Evolutionary conservation across 64 coral and sea anemone species (phyloP).

Genomic region (Pocillopora verrucosa): DNA sequence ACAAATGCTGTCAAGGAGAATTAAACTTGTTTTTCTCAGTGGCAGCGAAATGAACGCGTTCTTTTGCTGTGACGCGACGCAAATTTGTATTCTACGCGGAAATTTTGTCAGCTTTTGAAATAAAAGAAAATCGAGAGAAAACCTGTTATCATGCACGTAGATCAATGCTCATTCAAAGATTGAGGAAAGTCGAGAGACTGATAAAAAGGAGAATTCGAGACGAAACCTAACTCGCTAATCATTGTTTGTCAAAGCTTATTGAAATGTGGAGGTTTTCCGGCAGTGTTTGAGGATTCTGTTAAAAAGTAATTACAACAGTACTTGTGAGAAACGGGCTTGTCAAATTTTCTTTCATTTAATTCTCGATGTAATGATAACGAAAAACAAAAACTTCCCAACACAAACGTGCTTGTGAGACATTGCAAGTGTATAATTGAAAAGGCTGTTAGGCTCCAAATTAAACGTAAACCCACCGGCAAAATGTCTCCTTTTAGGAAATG

Average conservation of each 20-base stretch:
- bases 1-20: conserved; percentile 13
- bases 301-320: conserved; percentile 38
- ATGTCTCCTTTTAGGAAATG: conserved; percentile 17
- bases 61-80: no score
- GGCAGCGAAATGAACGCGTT: background rate
- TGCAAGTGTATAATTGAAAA: no score
- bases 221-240: conserved; percentile 52
- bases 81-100: background rate
- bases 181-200: background rate
- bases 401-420: background rate
- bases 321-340: conserved; percentile 36
- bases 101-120: background rate
- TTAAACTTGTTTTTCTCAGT: conserved; percentile 5
- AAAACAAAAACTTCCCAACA: background rate
- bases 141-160: background rate
- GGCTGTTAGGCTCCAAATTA: background rate
- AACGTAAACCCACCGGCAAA: background rate
- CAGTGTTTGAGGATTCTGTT: conserved; percentile 5
- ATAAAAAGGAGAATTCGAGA: conserved; percentile 8
- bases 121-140: background rate
- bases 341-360: conserved; percentile 39
- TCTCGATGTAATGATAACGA: conserved; percentile 35
- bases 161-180: background rate
- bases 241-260: conserved; percentile 28
- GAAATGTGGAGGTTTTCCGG: conserved; percentile 41